Percentiles rank a stretch among this genome's conserved stretches.
phyloP scores from a whole-genome alignment of 2,888 invertebrate species.

The Himalopsyche japonica region DNA sequence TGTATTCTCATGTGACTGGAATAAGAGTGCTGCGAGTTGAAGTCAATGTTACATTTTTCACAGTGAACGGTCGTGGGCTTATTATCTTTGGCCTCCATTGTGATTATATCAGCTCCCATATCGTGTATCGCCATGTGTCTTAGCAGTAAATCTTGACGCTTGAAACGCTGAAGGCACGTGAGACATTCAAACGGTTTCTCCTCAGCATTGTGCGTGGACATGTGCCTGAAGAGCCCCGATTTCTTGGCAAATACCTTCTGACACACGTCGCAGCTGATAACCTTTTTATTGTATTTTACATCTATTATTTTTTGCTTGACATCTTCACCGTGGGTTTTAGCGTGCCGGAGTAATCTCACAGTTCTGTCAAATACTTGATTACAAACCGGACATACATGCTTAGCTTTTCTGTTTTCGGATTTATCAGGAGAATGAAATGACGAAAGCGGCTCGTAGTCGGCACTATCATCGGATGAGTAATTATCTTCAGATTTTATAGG shows the following conservation, averaged over 20 bases:
- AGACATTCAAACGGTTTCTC: conserved; percentile 44
- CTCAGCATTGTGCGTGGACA: conserved; percentile 29
- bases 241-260: conserved; percentile 24
- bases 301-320: not conserved
- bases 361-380: not conserved
- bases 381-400: not conserved
- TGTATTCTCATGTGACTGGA: conserved; percentile 29
- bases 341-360: not conserved
- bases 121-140: conserved; percentile 44
- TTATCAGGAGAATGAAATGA: not conserved
- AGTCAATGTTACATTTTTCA: conserved; percentile 8
- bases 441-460: not conserved
- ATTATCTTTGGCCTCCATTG: not conserved
- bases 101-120: not conserved
- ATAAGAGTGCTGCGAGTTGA: conserved; percentile 13
- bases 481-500: not conserved
- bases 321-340: not conserved
- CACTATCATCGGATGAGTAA: not conserved
- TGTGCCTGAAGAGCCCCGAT: conserved; percentile 22
- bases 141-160: conserved; percentile 42
- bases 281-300: conserved; percentile 10
- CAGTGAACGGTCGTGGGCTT: not conserved
- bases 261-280: conserved; percentile 20
- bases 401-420: not conserved
- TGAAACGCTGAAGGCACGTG: conserved; percentile 42